Conservation (phyloP, 2,888 invertebrate species). For the Lymantria monacha region DNA sequence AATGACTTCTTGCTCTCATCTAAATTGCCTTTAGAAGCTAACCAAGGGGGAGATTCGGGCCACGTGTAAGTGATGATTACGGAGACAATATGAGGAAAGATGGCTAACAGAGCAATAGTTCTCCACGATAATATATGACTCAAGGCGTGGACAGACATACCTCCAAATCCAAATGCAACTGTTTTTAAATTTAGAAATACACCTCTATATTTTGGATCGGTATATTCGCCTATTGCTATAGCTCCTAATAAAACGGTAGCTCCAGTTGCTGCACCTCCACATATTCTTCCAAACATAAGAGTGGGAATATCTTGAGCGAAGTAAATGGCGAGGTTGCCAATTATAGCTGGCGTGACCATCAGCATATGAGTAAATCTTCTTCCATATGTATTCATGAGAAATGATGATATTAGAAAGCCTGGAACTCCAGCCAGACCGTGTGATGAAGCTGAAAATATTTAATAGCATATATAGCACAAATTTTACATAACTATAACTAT, state of each 20-base stretch:
- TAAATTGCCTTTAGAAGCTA: slow-evolving; percentile 63
- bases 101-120: slow-evolving; percentile 40
- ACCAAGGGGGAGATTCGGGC: slow-evolving; percentile 84
- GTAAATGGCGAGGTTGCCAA: slow-evolving; percentile 51
- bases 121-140: slow-evolving; percentile 46
- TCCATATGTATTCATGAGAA: slow-evolving; percentile 51
- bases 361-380: slow-evolving; percentile 43
- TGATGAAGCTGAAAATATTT: slow-evolving; percentile 43
- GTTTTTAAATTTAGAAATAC: slow-evolving; percentile 59
- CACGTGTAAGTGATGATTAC: slow-evolving; percentile 59
- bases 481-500: no score
- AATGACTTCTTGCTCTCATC: slow-evolving; percentile 74
- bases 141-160: slow-evolving; percentile 42
- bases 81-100: slow-evolving; percentile 41
- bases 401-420: slow-evolving; percentile 45
- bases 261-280: slow-evolving; percentile 47
- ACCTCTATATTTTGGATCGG: slow-evolving; percentile 52
- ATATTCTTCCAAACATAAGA: slow-evolving; percentile 44
- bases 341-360: slow-evolving; percentile 44
- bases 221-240: slow-evolving; percentile 58
- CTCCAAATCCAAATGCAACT: slow-evolving; percentile 48
- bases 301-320: slow-evolving; percentile 35
- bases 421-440: slow-evolving; percentile 42
- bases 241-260: slow-evolving; percentile 49
- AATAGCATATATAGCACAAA: no score